Evolutionary conservation across 53 echinoderm and acorn worm species (phyloP).

Genomic region (Henricia sp.): DNA sequence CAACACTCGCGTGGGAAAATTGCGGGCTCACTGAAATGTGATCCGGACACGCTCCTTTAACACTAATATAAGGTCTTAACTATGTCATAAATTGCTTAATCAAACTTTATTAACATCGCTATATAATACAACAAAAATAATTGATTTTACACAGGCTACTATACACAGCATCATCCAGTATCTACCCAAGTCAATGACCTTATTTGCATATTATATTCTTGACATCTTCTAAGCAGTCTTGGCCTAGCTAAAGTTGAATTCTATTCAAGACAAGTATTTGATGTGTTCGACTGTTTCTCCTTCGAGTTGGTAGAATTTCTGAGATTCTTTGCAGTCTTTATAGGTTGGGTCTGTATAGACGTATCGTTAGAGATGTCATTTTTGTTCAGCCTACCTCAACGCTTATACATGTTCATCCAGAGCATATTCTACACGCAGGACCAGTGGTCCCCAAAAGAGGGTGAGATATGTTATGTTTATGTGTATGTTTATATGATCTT

Average conservation of each 20-base stretch:
- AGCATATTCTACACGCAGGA: slow-evolving; percentile 66
- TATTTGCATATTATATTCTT: not conserved
- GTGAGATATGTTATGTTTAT: not conserved
- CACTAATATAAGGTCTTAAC: no score
- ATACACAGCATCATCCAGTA: slow-evolving; percentile 5
- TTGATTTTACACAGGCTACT: not conserved
- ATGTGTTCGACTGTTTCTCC: not conserved
- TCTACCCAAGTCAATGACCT: slow-evolving; percentile 49
- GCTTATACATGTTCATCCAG: slow-evolving; percentile 66
- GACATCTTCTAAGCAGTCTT: not conserved
- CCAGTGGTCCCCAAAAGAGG: slow-evolving; percentile 18
- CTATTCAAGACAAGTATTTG: not conserved
- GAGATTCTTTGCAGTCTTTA: not conserved
- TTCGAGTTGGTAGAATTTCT: not conserved
- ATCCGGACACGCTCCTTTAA: no score
- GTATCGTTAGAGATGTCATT: slow-evolving; percentile 54
- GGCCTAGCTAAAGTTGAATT: not conserved
- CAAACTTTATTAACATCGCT: no score
- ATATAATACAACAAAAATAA: not conserved
- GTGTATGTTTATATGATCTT: not conserved
- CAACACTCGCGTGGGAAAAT: no score
- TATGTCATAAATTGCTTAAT: no score
- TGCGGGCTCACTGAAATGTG: no score
- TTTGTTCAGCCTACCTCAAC: slow-evolving; percentile 62
- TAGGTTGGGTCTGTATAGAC: no score